phyloP scores from a whole-genome alignment of 1,140 invertebrate genomes.

The Adelges cooleyi region DNA sequence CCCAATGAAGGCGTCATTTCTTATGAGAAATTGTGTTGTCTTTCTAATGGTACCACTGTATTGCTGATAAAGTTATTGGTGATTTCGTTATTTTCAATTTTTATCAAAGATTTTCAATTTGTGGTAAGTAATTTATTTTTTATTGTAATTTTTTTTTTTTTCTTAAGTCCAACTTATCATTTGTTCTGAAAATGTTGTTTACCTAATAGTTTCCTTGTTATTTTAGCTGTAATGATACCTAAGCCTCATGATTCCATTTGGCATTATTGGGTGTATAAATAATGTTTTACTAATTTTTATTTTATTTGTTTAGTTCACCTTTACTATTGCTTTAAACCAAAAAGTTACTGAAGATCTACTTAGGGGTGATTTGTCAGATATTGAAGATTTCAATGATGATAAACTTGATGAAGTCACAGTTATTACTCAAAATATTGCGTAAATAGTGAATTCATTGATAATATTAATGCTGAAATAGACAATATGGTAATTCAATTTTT shows the following conservation, averaged over 20 bases:
- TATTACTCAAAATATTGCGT: neutral
- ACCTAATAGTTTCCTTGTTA: neutral
- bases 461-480: neutral
- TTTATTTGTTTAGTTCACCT: neutral
- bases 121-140: conserved; percentile 2
- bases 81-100: neutral
- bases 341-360: neutral
- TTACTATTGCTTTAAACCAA: neutral
- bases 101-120: neutral
- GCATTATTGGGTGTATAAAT: neutral
- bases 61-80: no score
- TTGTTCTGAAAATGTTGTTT: neutral
- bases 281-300: neutral
- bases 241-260: neutral
- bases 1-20: neutral
- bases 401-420: neutral
- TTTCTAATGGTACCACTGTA: neutral
- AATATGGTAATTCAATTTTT: neutral
- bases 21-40: neutral
- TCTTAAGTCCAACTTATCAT: neutral
- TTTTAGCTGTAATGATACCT: neutral
- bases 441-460: neutral
- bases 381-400: neutral
- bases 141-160: neutral
- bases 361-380: neutral